Evolutionary conservation across 2,113 vertebrate species (phyloP), one percentile per base, ranked within the genome.

Genomic region (Mesitornis unicolor): DNA sequence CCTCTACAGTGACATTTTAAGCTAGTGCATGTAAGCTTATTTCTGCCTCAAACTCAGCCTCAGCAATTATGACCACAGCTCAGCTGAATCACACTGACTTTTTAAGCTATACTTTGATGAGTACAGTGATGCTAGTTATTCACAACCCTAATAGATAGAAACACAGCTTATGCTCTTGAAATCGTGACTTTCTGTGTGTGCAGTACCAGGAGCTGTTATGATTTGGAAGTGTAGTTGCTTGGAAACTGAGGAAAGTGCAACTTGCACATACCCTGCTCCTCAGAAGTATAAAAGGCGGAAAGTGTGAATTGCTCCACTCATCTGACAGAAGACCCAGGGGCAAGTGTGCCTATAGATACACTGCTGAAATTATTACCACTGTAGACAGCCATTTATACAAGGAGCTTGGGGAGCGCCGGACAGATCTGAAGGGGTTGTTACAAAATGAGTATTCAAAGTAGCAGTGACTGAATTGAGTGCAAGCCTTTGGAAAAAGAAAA

Each of bases 391-490:
- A 11, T 61, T 65, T 70, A n/a, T n/a, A 54, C 29, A 33, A 35
- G 22, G 33, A 79, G 22, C 40, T 60, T 33, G 28, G 12, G 29
- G 16, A 7, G 8, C n/a, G 22, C 29, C 36, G 0, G 0, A 14
- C 24, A n/a, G 16, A 56, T 33, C n/a, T 48, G 60, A 61, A 61
- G 31, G 21, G 24, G 69, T 20, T 24, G 15, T n/a, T 57, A 57
- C 36, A 74, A 43, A 86, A 57, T 29, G 40, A 33, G 14, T 54
- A 14, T 51, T 79, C 54, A 35, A 50, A 38, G 53, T 42, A 48
- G 16, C 24, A 26, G 11, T 26, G 36, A 51, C 40, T 42, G 22
- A 91, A 63, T 4, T 73, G 63, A 68, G 20, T 42, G 15, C 7
- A 43, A 67, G 22, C 21, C 16, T 73, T 65, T 22, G 31, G 20